Conservation (phyloP, 1,140 invertebrate genomes). For the Arion vulgaris region DNA sequence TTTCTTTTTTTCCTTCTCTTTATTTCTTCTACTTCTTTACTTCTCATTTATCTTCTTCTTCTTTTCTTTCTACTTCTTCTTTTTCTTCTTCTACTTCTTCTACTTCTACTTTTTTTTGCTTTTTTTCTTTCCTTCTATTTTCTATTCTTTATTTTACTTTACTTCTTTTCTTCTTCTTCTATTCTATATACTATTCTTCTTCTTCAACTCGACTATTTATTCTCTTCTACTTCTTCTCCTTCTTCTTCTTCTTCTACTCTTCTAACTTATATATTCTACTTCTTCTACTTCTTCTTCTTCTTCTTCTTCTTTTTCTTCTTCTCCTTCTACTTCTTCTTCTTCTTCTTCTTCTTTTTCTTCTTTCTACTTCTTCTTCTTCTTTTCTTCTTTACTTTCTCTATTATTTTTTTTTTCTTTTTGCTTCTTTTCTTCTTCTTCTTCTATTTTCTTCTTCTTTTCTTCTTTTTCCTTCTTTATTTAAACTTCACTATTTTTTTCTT, state of each 20-base stretch:
- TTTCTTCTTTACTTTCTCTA: not conserved
- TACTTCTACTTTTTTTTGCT: not conserved
- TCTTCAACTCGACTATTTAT: not conserved
- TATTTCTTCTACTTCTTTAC: not conserved
- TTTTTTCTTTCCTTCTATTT: not conserved
- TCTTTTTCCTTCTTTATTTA: too few species aligned
- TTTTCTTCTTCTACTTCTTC: not conserved
- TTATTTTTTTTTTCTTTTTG: not conserved
- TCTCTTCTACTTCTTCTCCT: not conserved
- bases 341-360: not conserved
- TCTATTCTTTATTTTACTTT: not conserved
- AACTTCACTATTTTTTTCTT: too few species aligned
- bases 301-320: not conserved
- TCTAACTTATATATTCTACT: not conserved
- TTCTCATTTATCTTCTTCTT: not conserved
- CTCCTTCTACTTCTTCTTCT: not conserved
- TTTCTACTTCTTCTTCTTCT: not conserved
- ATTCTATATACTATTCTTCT: not conserved
- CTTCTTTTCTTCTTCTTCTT: not conserved
- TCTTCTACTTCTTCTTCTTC: not conserved
- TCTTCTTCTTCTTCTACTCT: not conserved
- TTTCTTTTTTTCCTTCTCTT: not conserved
- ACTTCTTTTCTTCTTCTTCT: not conserved
- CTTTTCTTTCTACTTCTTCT: not conserved
- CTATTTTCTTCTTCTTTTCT: not conserved